These are phyloP conservation scores for Eurystomus gularis DNA, from an alignment of 2,113 vertebrate genomes.

Conservation along the genomic window DNA sequence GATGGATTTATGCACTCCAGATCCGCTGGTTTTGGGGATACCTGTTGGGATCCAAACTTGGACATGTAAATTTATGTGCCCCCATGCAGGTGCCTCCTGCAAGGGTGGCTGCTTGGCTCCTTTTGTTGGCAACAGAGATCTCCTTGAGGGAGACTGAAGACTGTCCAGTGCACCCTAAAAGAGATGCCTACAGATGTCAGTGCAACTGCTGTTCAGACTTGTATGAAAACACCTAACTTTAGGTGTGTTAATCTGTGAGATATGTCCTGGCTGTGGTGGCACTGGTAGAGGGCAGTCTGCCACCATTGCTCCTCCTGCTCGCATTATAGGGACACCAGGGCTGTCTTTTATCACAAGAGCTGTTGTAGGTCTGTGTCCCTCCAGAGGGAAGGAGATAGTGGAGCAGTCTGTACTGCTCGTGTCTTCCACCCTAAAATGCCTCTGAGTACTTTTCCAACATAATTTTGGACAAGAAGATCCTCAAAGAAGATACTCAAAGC, in stretches of 20 bases:
- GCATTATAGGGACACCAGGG: neutral
- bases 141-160: neutral
- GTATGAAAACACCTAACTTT: neutral
- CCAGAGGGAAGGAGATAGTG: neutral
- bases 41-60: neutral
- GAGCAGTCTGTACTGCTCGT: neutral
- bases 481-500: neutral
- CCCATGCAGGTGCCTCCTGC: neutral
- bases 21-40: fast-evolving
- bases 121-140: too few relatives aligned
- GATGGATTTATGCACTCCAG: neutral
- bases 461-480: neutral
- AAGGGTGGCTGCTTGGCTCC: neutral
- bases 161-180: neutral
- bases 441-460: neutral
- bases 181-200: neutral
- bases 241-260: neutral
- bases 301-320: neutral
- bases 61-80: neutral
- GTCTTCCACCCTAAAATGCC: neutral
- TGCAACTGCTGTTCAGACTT: neutral
- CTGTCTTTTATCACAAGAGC: neutral
- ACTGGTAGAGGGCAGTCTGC: neutral
- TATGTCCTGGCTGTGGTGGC: neutral
- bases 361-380: too few relatives aligned